Conservation (phyloP, 2,113 vertebrate species). For the Crotalus tigris region DNA sequence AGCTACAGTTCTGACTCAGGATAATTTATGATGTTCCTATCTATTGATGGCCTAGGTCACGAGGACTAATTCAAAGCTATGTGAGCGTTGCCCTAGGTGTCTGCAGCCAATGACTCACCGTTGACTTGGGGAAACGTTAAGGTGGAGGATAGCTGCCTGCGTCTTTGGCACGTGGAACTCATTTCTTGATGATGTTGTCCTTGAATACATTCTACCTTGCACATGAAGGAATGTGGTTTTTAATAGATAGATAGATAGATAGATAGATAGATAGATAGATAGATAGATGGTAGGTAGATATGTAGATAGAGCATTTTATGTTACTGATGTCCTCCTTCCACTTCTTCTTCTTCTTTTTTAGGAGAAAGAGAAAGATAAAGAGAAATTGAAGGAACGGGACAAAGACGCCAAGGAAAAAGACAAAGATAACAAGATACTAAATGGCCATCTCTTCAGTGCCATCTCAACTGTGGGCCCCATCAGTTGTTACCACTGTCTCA, state of each 20-base stretch:
- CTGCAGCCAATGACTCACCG: not conserved
- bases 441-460: constrained; percentile 83
- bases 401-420: constrained; percentile 86
- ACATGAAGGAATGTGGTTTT: not conserved
- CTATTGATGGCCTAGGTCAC: not conserved
- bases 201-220: not conserved
- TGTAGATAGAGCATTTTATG: not conserved
- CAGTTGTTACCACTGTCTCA: constrained; percentile 84
- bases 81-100: not conserved
- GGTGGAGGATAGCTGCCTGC: not conserved
- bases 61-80: not conserved
- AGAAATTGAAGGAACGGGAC: constrained; percentile 82
- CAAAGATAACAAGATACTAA: constrained; percentile 84
- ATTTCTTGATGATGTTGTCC: not conserved
- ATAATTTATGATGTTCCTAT: not conserved
- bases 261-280: no score
- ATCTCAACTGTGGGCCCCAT: constrained; percentile 65
- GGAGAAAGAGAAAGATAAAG: constrained; percentile 78
- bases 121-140: not conserved
- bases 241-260: no score
- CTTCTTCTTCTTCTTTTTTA: not conserved
- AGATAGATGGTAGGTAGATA: no score
- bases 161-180: not conserved
- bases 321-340: not conserved
- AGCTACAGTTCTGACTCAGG: not conserved